phyloP scores from a whole-genome alignment of 2,113 vertebrate genomes.

The Leptocoma aspasia region DNA sequence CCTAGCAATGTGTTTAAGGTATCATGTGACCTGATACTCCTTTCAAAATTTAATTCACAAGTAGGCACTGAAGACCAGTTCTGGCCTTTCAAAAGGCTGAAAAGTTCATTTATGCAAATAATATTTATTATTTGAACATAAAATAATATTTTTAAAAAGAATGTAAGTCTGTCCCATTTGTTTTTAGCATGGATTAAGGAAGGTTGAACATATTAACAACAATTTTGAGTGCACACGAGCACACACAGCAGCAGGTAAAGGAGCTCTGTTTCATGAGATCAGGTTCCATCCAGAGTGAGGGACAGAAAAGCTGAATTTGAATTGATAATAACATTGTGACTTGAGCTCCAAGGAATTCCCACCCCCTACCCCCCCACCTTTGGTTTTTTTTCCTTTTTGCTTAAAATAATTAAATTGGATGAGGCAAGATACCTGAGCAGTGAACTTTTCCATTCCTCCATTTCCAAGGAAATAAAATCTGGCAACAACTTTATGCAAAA shows the following conservation, averaged over 20 bases:
- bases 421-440: conserved; percentile 46
- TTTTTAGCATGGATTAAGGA: background rate
- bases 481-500: conserved; percentile 12
- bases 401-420: conserved; percentile 48
- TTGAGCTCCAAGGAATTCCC: conserved; percentile 40
- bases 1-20: background rate
- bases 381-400: background rate
- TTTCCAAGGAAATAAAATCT: conserved; percentile 54
- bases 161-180: background rate
- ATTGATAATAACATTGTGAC: conserved; percentile 55
- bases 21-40: background rate
- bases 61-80: background rate
- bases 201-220: background rate
- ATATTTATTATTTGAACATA: background rate
- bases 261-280: background rate
- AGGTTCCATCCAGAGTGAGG: conserved; percentile 1
- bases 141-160: background rate
- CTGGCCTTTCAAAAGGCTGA: background rate
- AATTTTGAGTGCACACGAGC: background rate
- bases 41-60: background rate
- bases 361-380: rapidly evolving
- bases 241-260: background rate
- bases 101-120: background rate
- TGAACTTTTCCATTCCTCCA: conserved; percentile 18
- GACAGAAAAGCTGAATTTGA: conserved; percentile 44